Evolutionary conservation across 2,797 vertebrate genomes (phyloP), one percentile per base, ranked within the genome.

Genomic region (Chlorospingus semifuscus): DNA sequence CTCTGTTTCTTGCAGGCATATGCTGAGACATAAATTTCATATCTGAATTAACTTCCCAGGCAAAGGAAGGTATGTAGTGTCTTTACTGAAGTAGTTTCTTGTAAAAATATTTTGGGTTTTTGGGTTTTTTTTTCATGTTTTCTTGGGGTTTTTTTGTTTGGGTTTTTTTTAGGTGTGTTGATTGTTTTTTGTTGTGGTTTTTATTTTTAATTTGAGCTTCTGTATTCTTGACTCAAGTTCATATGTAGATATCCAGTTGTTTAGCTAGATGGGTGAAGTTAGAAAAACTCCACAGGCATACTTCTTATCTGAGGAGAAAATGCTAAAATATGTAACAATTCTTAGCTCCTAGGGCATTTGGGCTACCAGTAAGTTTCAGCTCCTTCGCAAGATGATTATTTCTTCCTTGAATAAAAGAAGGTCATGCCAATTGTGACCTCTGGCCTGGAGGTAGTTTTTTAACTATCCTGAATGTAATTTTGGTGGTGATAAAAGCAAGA

Each of bases 61-160:
- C 56, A 71, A 72, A 83, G 15, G 49, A 69, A 65, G 6, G 11
- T 7, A 13, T 17, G 8, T 16, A 12, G 6, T 39, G 70, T 32
- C 24, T 63, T 72, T 32, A 39, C 2, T 46, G 26, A 82, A 77
- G 13, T 50, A 59, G 4, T 52, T 92, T 71, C 30, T 71, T 83
- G 2, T 26, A 26, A 70, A 80, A 39, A 0, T 1, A 42, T 65
- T 70, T 13, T 15, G 3, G 0, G 2, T 19, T 69, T 32, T 7
- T 47, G 9, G 20, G 1, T 0, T 2, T 19, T 26, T 49, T 22
- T n/a, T 37, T 23, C 12, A 29, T 24, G 4, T 12, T 36, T 53
- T 15, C 4, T 56, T 32, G 17, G 7, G 4, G 4, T 0, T 2
- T 6, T 22, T 2, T 34, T 17, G 5, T 30, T 2, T 26, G 6